These are phyloP conservation scores for Cataglyphis hispanica DNA, from an alignment of 1,140 invertebrate genomes.

Conservation along the genomic window DNA sequence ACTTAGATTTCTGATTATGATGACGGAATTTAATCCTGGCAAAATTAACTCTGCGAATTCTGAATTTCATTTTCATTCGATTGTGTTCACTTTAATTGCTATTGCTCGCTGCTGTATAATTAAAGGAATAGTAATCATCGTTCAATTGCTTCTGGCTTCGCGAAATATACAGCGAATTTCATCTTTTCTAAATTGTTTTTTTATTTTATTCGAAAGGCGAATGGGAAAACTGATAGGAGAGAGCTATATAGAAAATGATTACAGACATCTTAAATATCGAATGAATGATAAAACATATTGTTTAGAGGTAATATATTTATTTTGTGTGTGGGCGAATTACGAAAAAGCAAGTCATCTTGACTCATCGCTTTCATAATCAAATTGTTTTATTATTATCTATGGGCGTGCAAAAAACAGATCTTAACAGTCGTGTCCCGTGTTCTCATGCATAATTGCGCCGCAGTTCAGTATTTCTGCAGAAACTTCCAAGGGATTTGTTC, in stretches of 20 bases:
- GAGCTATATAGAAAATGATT: no score
- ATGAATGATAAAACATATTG: not conserved
- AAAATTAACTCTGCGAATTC: conserved; percentile 21
- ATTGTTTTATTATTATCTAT: conserved; percentile 46
- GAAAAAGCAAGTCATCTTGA: not conserved
- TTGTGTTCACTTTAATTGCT: conserved; percentile 19
- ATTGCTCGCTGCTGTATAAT: not conserved
- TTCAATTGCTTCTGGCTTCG: not conserved
- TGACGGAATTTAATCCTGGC: conserved; percentile 32
- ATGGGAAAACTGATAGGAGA: not conserved
- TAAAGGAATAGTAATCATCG: conserved; percentile 19
- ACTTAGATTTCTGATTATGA: conserved; percentile 16
- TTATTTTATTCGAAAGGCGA: not conserved
- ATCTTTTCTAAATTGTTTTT: not conserved
- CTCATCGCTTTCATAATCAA: not conserved
- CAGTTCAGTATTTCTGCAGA: conserved; percentile 42
- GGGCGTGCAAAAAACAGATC: conserved; percentile 14
- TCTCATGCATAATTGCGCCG: conserved; percentile 50
- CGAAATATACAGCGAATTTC: not conserved
- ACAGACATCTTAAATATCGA: no score
- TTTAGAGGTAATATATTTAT: not conserved
- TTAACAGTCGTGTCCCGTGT: conserved; percentile 31
- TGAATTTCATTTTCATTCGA: not conserved
- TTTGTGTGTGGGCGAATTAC: not conserved
- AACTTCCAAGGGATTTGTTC: conserved; percentile 65